Evolutionary conservation across 2,113 vertebrate species (phyloP).

Genomic region (Sprattus sprattus): DNA sequence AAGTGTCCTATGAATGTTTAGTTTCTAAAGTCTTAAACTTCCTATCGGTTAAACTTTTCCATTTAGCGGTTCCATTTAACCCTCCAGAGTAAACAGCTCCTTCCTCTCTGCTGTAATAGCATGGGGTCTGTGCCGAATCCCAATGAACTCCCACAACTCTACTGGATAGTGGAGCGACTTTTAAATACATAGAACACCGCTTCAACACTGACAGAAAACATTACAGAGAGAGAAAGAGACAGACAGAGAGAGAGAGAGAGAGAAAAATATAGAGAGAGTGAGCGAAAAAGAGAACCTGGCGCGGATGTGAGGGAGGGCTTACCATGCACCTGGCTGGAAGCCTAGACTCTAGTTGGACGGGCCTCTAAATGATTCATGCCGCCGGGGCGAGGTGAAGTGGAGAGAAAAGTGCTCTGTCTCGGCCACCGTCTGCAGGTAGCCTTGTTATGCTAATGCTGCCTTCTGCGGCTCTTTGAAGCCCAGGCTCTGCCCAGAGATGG

Average conservation of each 20-base stretch:
- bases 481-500: conserved; percentile 46
- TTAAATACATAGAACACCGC: neutral
- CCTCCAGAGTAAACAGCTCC: no score
- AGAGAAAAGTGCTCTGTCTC: conserved; percentile 40
- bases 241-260: neutral
- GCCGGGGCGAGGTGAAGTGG: conserved; percentile 38
- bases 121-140: neutral
- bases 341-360: conserved; percentile 33
- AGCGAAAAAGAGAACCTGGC: neutral
- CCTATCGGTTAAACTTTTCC: no score
- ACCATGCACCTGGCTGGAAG: conserved; percentile 38
- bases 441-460: conserved; percentile 53
- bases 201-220: neutral
- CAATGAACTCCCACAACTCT: neutral
- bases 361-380: conserved; percentile 50
- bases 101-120: neutral
- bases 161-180: no score
- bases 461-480: conserved; percentile 48
- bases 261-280: neutral
- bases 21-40: neutral
- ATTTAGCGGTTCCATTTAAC: no score
- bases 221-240: neutral
- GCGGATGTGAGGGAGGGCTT: neutral
- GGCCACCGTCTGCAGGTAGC: conserved; percentile 50
- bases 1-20: neutral